Conservation (phyloP, 2,113 vertebrate genomes). For the Narcine bancroftii region DNA sequence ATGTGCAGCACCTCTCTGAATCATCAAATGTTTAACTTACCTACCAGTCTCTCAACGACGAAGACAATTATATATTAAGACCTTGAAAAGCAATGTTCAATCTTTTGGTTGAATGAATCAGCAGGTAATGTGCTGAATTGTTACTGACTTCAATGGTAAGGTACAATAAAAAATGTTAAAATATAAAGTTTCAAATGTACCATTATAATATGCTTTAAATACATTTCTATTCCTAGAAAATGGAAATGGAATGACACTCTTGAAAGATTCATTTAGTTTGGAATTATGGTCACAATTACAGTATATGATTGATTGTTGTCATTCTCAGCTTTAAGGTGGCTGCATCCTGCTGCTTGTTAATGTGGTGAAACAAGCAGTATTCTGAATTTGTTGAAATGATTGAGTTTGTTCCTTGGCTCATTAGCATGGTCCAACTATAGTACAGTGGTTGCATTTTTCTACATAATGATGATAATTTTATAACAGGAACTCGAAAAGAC, state of each 20-base stretch:
- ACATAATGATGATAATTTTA: not conserved
- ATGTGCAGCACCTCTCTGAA: slow-evolving; percentile 54
- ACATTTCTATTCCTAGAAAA: slow-evolving; percentile 9
- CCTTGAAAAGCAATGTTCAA: not conserved
- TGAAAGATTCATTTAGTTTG: slow-evolving; percentile 11
- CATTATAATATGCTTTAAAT: slow-evolving; percentile 3
- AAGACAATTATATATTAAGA: not conserved
- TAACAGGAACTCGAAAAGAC: not conserved
- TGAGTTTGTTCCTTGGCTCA: slow-evolving; percentile 18
- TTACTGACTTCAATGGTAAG: not conserved
- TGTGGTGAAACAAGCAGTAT: not conserved
- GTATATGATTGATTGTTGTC: too few species aligned
- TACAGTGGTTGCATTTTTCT: not conserved
- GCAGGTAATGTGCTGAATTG: not conserved
- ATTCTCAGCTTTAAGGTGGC: not conserved
- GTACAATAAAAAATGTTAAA: not conserved
- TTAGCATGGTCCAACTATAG: not conserved
- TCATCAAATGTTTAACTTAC: slow-evolving; percentile 52
- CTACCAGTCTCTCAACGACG: not conserved
- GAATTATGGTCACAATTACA: too few species aligned
- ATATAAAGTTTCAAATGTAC: slow-evolving; percentile 21
- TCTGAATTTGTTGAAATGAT: not conserved
- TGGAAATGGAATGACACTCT: not conserved
- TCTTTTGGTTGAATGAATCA: not conserved
- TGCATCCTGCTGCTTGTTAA: not conserved